Conservation (phyloP, 2,888 invertebrate species). For the Spodoptera littoralis region DNA sequence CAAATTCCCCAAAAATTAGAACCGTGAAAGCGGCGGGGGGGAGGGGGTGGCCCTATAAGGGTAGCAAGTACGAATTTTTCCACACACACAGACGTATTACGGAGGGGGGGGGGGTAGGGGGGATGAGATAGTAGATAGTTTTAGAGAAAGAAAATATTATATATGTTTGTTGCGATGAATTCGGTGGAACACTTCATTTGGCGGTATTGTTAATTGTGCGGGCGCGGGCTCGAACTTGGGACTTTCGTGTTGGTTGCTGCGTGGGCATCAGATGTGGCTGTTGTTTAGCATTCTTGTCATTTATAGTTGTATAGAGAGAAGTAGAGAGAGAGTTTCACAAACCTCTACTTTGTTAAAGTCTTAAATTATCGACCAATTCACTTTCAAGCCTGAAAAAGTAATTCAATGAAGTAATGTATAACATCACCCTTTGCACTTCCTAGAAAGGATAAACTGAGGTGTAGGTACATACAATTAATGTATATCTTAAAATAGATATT, state of each 20-base stretch:
- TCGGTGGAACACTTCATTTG: slow-evolving; percentile 69
- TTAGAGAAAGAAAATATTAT: slow-evolving; percentile 83
- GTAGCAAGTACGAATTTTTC: slow-evolving; percentile 76
- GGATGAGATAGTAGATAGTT: slow-evolving; percentile 85
- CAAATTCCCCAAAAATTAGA: slow-evolving; percentile 90
- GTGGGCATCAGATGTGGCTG: neutral
- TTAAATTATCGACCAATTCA: too few species aligned
- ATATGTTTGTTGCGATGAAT: slow-evolving; percentile 69
- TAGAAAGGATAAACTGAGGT: too few species aligned
- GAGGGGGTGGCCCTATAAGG: slow-evolving; percentile 65
- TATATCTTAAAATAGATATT: too few species aligned
- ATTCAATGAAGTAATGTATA: too few species aligned
- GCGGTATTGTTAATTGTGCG: slow-evolving; percentile 56
- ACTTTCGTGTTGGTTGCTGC: neutral
- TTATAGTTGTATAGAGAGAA: too few species aligned
- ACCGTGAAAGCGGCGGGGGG: slow-evolving; percentile 86
- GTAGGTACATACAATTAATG: too few species aligned
- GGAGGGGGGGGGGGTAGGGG: slow-evolving; percentile 52
- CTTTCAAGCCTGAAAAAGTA: neutral
- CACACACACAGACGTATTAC: slow-evolving; percentile 59
- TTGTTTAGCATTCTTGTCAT: slow-evolving; percentile 1
- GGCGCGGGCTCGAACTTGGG: neutral
- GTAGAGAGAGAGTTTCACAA: too few species aligned
- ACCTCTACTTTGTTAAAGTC: too few species aligned
- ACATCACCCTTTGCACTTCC: too few species aligned